These are phyloP conservation scores for Eclectus roratus DNA, from an alignment of 2,113 vertebrate species.

Conservation along the genomic window DNA sequence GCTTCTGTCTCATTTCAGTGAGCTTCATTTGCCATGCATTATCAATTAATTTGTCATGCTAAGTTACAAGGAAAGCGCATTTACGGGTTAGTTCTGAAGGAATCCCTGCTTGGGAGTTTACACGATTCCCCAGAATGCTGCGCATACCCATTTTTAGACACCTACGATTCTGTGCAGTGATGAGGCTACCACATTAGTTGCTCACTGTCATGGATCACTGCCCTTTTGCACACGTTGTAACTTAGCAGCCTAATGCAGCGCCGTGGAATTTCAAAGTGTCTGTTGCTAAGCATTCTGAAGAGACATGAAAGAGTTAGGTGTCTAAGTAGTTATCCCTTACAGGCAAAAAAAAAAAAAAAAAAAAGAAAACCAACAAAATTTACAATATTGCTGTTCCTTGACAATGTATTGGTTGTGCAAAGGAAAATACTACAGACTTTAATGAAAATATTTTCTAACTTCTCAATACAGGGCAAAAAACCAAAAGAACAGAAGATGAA, in stretches of 20 bases:
- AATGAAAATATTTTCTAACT: background rate
- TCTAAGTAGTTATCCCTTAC: background rate
- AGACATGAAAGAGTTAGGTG: background rate
- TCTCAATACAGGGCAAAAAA: background rate
- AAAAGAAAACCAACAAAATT: background rate
- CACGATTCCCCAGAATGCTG: fast-evolving
- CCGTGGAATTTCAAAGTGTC: background rate
- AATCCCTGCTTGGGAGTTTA: background rate
- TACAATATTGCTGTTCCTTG: background rate
- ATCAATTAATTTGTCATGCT: background rate
- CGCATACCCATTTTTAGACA: fast-evolving
- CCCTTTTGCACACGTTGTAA: background rate
- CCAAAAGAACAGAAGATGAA: background rate
- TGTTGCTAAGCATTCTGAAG: background rate
- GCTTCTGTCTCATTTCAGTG: background rate
- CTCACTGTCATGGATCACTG: background rate
- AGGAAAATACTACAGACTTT: background rate
- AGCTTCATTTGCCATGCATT: background rate
- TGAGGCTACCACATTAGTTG: background rate
- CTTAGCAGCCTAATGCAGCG: background rate
- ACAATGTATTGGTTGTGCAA: background rate
- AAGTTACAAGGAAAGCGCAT: background rate
- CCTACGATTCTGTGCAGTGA: fast-evolving
- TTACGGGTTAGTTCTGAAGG: background rate
- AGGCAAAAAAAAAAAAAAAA: background rate